Percentiles rank a stretch among this genome's conserved stretches.
These are phyloP conservation scores for Pachydiplax longipennis DNA, from an alignment of 2,888 invertebrate genomes.

Conservation along the genomic window DNA sequence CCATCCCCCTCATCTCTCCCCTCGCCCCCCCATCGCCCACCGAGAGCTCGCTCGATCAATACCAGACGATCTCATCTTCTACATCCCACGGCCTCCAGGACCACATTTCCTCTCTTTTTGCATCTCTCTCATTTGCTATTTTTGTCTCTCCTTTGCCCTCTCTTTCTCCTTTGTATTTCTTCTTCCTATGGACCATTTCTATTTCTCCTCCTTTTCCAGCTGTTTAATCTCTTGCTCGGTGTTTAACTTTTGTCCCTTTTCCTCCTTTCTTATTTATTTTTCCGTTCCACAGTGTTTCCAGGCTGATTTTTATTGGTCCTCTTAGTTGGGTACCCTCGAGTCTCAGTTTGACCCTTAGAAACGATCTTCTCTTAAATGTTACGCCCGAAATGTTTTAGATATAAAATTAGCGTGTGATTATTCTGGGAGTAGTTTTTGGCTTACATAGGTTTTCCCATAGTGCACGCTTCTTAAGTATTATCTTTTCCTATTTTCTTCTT, in stretches of 20 bases:
- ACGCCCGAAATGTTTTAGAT: not conserved
- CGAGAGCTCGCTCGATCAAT: not conserved
- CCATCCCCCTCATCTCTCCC: not conserved
- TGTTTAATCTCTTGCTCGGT: not conserved
- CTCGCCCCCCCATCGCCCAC: not conserved
- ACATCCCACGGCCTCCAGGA: not conserved
- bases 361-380: not conserved
- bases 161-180: not conserved
- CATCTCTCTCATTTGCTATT: not conserved
- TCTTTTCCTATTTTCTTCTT: too few relatives aligned
- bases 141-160: not conserved
- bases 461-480: too few relatives aligned
- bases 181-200: not conserved
- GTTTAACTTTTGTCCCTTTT: not conserved
- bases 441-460: too few relatives aligned
- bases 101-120: not conserved
- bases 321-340: not conserved
- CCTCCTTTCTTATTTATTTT: not conserved
- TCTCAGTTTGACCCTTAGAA: not conserved
- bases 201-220: not conserved
- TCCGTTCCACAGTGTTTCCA: too few relatives aligned
- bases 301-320: too few relatives aligned
- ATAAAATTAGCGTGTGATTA: not conserved
- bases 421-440: not conserved
- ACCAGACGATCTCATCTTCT: not conserved